Evolutionary conservation across 2,888 invertebrate genomes (phyloP).

Genomic region (Leucoma salicis): DNA sequence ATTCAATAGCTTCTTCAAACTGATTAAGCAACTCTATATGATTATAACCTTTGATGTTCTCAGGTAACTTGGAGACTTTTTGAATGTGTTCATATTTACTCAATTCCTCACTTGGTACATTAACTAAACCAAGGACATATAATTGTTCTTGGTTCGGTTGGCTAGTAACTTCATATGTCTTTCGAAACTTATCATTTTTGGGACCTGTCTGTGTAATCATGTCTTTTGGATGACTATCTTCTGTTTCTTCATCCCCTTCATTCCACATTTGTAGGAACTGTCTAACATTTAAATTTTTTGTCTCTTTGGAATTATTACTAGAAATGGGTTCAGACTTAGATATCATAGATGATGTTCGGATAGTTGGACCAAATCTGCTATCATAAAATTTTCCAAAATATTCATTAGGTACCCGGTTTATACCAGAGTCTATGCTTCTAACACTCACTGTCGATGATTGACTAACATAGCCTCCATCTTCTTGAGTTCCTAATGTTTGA

Average conservation of each 20-base stretch:
- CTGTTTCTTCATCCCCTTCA: slow-evolving; percentile 74
- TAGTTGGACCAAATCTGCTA: slow-evolving; percentile 49
- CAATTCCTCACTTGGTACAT: slow-evolving; percentile 74
- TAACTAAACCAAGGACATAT: slow-evolving; percentile 73
- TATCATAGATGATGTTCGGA: slow-evolving; percentile 41
- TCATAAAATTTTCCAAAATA: slow-evolving; percentile 56
- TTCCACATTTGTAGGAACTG: slow-evolving; percentile 79
- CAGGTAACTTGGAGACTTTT: slow-evolving; percentile 76
- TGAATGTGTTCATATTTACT: slow-evolving; percentile 78
- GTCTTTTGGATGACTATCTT: slow-evolving; percentile 51
- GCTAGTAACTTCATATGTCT: slow-evolving; percentile 40
- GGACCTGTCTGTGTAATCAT: slow-evolving; percentile 36
- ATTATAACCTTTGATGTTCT: slow-evolving; percentile 77
- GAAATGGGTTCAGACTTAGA: slow-evolving; percentile 41
- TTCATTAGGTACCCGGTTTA: slow-evolving; percentile 55
- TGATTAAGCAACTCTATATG: slow-evolving; percentile 71
- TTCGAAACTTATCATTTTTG: slow-evolving; percentile 37
- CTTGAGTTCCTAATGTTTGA: slow-evolving; percentile 60
- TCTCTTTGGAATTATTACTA: slow-evolving; percentile 47
- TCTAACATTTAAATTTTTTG: slow-evolving; percentile 66
- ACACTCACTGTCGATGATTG: slow-evolving; percentile 71
- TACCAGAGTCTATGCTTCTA: slow-evolving; percentile 64
- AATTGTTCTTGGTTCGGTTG: slow-evolving; percentile 61
- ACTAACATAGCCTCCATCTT: slow-evolving; percentile 77
- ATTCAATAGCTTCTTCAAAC: slow-evolving; percentile 75